Evolutionary conservation across 2,113 vertebrate genomes (phyloP).

Genomic region (Tapirus terrestris): DNA sequence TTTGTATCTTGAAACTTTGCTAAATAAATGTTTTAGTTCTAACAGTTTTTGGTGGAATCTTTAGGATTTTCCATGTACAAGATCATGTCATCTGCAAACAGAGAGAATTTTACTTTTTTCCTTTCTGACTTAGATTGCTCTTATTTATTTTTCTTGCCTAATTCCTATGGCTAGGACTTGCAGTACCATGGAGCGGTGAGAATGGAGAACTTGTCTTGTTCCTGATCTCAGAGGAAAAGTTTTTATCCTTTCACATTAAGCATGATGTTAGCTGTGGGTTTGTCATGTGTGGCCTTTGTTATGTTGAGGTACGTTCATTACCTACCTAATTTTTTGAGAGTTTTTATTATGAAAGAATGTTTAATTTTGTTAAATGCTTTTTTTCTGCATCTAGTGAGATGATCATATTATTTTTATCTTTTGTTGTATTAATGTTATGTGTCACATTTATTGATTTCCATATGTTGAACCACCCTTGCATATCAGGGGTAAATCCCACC

Average conservation of each 20-base stretch:
- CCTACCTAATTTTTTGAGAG: not conserved
- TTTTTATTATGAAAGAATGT: not conserved
- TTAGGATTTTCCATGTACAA: not conserved
- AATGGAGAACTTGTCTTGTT: not conserved
- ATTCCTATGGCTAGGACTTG: not conserved
- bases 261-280: not conserved
- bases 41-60: not conserved
- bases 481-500: not conserved
- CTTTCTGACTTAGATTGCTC: not conserved
- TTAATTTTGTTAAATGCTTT: not conserved
- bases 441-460: not conserved
- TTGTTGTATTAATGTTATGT: not conserved
- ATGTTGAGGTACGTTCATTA: not conserved
- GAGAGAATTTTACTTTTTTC: not conserved
- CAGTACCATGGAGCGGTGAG: not conserved
- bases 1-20: not conserved
- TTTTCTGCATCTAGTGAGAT: not conserved
- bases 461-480: not conserved
- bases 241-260: not conserved
- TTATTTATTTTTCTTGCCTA: not conserved
- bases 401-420: not conserved
- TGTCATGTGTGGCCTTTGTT: not conserved
- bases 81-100: not conserved
- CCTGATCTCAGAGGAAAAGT: not conserved
- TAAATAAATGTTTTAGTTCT: not conserved